These are phyloP conservation scores for Crotalus viridis DNA, from an alignment of 2,113 vertebrate species.

Conservation along the genomic window DNA sequence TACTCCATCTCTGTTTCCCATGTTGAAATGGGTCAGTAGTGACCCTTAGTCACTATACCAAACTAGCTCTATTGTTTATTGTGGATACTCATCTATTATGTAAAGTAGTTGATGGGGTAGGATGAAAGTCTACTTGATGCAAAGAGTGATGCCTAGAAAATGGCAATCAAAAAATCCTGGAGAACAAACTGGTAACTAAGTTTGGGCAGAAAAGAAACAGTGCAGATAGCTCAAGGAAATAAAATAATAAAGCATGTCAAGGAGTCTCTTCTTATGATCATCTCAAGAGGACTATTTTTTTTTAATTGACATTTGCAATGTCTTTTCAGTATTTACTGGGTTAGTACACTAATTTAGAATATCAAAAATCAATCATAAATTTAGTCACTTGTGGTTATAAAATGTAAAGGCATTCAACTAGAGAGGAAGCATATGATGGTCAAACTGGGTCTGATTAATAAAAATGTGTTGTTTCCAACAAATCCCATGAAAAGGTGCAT, in stretches of 20 bases:
- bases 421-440: constrained; percentile 38
- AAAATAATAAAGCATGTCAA: not conserved
- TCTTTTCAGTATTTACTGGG: constrained; percentile 44
- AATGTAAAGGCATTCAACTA: constrained; percentile 28
- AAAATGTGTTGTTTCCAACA: constrained; percentile 34
- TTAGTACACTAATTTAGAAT: constrained; percentile 43
- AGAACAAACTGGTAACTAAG: not conserved
- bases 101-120: too few relatives aligned
- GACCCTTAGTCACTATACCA: too few relatives aligned
- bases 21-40: too few relatives aligned
- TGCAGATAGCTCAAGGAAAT: too few relatives aligned
- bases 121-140: too few relatives aligned
- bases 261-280: not conserved
- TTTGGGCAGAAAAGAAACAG: not conserved
- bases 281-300: constrained; percentile 7
- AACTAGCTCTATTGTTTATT: not conserved
- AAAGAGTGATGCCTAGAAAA: not conserved
- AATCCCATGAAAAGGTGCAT: constrained; percentile 3
- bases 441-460: constrained; percentile 24
- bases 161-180: too few relatives aligned
- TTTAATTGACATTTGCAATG: not conserved
- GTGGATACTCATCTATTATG: too few relatives aligned
- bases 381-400: constrained; percentile 3
- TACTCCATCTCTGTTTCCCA: too few relatives aligned
- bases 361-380: constrained; percentile 45